phyloP scores from a whole-genome alignment of 2,797 vertebrate genomes.

The Syngnathus acus region DNA sequence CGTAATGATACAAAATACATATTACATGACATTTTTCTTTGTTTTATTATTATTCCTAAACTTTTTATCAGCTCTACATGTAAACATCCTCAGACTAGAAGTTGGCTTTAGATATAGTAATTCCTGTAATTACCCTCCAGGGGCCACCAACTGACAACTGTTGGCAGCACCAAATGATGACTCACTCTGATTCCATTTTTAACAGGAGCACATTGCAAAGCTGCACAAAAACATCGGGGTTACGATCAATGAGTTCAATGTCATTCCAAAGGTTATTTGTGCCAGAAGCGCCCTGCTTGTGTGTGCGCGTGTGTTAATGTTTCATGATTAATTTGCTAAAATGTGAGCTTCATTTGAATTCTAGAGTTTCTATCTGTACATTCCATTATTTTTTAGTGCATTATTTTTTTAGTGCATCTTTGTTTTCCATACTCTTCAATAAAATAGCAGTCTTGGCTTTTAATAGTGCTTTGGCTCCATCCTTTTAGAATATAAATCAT shows the following conservation, averaged over 20 bases:
- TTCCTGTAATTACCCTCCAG: not conserved
- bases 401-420: conserved; percentile 21
- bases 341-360: not conserved
- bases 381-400: conserved; percentile 16
- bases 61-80: not conserved
- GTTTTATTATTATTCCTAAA: not conserved
- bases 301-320: not conserved
- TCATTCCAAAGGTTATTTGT: not conserved
- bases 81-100: not conserved
- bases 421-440: conserved; percentile 18
- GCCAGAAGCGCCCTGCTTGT: not conserved
- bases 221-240: not conserved
- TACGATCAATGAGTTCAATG: not conserved
- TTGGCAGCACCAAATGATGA: not conserved
- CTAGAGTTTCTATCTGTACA: not conserved
- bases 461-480: conserved; percentile 24
- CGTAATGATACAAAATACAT: no score
- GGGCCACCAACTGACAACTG: not conserved
- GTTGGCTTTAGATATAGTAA: not conserved
- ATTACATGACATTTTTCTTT: not conserved
- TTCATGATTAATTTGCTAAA: not conserved
- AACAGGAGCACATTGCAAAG: not conserved
- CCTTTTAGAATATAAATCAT: conserved; percentile 53
- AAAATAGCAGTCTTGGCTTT: conserved; percentile 17
- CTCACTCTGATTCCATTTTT: not conserved